Percentiles rank a stretch among this genome's conserved stretches.
These are phyloP conservation scores for Macaria notata DNA, from an alignment of 2,888 invertebrate genomes.

Conservation along the genomic window DNA sequence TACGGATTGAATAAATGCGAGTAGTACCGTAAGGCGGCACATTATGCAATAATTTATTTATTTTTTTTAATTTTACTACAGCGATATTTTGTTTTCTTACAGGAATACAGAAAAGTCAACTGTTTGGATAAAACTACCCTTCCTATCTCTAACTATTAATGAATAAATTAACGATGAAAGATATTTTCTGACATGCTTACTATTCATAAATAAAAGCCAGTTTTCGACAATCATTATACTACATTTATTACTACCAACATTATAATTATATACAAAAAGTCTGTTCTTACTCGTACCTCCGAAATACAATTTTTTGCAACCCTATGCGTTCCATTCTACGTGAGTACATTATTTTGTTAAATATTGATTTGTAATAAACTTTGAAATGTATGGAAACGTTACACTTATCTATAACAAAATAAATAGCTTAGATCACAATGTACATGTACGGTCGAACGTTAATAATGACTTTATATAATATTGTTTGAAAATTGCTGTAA, in stretches of 20 bases:
- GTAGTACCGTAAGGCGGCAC: too few relatives aligned
- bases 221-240: slow-evolving; percentile 74
- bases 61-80: too few relatives aligned
- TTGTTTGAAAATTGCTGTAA: slow-evolving; percentile 11
- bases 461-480: background rate
- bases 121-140: slow-evolving; percentile 40
- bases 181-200: background rate
- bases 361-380: slow-evolving; percentile 28
- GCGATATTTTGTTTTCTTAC: slow-evolving; percentile 28
- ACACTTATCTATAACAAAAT: slow-evolving; percentile 67
- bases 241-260: slow-evolving; percentile 66
- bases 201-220: slow-evolving; percentile 51
- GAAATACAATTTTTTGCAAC: slow-evolving; percentile 41
- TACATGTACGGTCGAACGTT: slow-evolving; percentile 49
- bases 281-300: slow-evolving; percentile 48
- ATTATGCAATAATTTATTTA: too few relatives aligned
- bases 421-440: slow-evolving; percentile 68
- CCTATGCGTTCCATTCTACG: slow-evolving; percentile 43
- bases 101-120: slow-evolving; percentile 54
- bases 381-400: slow-evolving; percentile 44
- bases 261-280: slow-evolving; percentile 68
- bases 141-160: slow-evolving; percentile 36
- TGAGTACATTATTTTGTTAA: slow-evolving; percentile 33
- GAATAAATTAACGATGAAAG: background rate
- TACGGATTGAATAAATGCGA: too few relatives aligned